Conservation (phyloP, 2,888 invertebrate genomes). For the Galerucella pusilla region DNA sequence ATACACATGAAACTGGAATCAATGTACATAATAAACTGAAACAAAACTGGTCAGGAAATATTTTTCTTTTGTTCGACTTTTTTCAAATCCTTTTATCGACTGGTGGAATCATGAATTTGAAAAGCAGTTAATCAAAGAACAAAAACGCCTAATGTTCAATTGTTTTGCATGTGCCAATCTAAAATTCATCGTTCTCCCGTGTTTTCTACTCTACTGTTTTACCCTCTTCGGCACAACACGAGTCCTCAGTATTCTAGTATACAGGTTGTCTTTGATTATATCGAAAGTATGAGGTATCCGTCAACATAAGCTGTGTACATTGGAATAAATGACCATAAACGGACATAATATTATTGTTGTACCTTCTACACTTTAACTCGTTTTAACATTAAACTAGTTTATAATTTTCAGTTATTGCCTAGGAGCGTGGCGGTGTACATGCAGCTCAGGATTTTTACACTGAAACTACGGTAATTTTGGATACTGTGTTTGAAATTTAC, state of each 20-base stretch:
- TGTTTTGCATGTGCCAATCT: conserved; percentile 20
- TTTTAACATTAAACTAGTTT: too few relatives aligned
- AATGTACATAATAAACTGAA: not conserved
- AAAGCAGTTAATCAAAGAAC: conserved; percentile 17
- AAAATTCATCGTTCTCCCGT: conserved; percentile 11
- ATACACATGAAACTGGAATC: too few relatives aligned
- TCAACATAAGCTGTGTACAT: too few relatives aligned
- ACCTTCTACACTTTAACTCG: too few relatives aligned
- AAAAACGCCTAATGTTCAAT: conserved; percentile 14
- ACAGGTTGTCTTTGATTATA: not conserved
- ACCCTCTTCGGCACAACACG: conserved; percentile 7
- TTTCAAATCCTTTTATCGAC: conserved; percentile 4
- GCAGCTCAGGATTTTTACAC: too few relatives aligned
- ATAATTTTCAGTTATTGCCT: too few relatives aligned
- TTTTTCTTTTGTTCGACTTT: conserved; percentile 1
- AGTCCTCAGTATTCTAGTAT: conserved; percentile 2
- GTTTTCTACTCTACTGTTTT: conserved; percentile 2
- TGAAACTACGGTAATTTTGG: too few relatives aligned
- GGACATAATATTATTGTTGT: too few relatives aligned
- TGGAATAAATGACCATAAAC: too few relatives aligned
- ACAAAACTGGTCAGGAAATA: not conserved
- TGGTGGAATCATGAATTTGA: not conserved
- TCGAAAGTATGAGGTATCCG: too few relatives aligned
- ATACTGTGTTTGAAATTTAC: too few relatives aligned
- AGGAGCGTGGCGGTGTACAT: too few relatives aligned